Evolutionary conservation across 2,113 vertebrate genomes (phyloP).

Genomic region (Taurulus bubalis): DNA sequence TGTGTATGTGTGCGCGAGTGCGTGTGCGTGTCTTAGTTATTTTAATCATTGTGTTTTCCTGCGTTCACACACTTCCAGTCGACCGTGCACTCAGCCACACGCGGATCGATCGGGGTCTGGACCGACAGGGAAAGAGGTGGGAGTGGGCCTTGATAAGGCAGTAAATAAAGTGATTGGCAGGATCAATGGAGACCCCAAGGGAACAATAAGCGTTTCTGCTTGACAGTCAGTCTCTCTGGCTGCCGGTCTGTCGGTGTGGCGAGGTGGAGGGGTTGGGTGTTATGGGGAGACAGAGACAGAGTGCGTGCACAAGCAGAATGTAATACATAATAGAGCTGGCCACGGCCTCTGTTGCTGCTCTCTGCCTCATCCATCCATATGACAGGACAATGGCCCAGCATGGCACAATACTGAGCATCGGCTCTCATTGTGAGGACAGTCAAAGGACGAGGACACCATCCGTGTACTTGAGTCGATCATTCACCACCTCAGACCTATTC

Average conservation of each 20-base stretch:
- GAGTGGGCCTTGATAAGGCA: constrained; percentile 68
- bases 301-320: constrained; percentile 47
- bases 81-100: constrained; percentile 36
- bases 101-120: constrained; percentile 35
- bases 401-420: constrained; percentile 45
- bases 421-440: constrained; percentile 58
- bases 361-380: constrained; percentile 64
- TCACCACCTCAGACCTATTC: constrained; percentile 18
- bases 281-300: constrained; percentile 23
- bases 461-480: constrained; percentile 35
- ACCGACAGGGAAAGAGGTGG: constrained; percentile 42
- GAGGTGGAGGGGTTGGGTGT: constrained; percentile 4
- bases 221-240: neutral
- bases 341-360: constrained; percentile 42
- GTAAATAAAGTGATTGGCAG: constrained; percentile 79
- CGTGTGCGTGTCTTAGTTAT: neutral
- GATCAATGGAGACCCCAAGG: constrained; percentile 61
- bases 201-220: constrained; percentile 63
- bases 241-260: constrained; percentile 5
- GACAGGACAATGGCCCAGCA: constrained; percentile 71
- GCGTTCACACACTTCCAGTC: constrained; percentile 14
- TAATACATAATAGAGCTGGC: constrained; percentile 58
- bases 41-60: constrained; percentile 16
- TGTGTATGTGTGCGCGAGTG: neutral
- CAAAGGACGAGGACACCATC: constrained; percentile 42